These are phyloP conservation scores for Steatornis caripensis DNA, from an alignment of 2,113 vertebrate species.

Conservation along the genomic window DNA sequence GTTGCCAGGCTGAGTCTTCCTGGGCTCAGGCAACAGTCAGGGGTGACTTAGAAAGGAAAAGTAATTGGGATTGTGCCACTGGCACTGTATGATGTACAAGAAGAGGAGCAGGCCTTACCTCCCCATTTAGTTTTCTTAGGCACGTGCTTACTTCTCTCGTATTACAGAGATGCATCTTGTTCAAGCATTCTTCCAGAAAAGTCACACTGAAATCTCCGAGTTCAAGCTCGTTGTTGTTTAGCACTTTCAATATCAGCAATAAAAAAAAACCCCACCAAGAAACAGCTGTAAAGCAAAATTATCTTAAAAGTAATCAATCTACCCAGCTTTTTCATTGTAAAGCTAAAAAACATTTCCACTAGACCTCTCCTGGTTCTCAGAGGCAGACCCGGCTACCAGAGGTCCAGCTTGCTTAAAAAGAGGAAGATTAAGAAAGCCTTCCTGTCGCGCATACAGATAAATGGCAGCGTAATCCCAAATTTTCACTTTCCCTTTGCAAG, in stretches of 20 bases:
- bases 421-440: not conserved
- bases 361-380: not conserved
- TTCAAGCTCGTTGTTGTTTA: not conserved
- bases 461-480: rapidly evolving
- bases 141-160: rapidly evolving
- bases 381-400: no score
- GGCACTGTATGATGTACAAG: rapidly evolving
- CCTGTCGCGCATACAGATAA: not conserved
- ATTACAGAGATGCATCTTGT: not conserved
- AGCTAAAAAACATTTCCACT: not conserved
- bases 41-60: not conserved
- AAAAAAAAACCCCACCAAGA: not conserved
- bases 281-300: not conserved
- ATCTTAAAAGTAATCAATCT: not conserved
- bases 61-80: not conserved
- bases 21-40: not conserved
- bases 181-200: not conserved
- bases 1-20: not conserved
- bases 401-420: no score
- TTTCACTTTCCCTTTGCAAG: not conserved
- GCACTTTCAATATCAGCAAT: not conserved
- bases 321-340: not conserved
- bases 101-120: not conserved
- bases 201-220: not conserved
- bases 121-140: rapidly evolving